Percentiles rank a stretch among this genome's conserved stretches.
Conservation (phyloP, 1,140 invertebrate species). For the Bicyclus anynana region DNA sequence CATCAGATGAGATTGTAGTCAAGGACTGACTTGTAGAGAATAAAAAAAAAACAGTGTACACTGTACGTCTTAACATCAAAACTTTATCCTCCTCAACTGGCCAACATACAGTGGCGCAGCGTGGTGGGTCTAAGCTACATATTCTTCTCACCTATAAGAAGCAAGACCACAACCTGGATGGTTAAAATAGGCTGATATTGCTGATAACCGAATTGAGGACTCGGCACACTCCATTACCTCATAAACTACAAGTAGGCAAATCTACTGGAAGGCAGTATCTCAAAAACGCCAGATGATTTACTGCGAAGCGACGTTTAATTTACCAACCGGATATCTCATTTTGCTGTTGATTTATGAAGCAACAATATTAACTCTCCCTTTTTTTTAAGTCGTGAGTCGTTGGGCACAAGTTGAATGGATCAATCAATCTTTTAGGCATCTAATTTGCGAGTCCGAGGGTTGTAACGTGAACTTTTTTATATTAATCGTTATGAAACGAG, state of each 20-base stretch:
- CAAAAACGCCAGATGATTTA: slow-evolving; percentile 34
- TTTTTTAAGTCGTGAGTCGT: slow-evolving; percentile 5
- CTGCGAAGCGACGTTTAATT: slow-evolving; percentile 28
- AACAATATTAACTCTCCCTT: slow-evolving; percentile 29
- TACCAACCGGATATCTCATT: slow-evolving; percentile 30
- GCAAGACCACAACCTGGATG: too few relatives aligned
- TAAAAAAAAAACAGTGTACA: too few relatives aligned
- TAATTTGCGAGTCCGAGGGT: background rate
- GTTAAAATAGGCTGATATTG: too few relatives aligned
- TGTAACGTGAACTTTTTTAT: background rate
- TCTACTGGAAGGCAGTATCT: slow-evolving; percentile 9
- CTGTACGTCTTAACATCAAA: too few relatives aligned
- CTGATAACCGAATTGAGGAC: too few relatives aligned
- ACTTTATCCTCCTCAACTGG: too few relatives aligned
- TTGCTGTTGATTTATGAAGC: slow-evolving; percentile 33
- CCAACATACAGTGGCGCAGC: too few relatives aligned
- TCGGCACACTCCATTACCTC: too few relatives aligned
- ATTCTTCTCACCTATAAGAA: too few relatives aligned
- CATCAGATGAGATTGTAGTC: too few relatives aligned
- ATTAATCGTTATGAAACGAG: background rate
- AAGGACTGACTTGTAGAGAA: too few relatives aligned
- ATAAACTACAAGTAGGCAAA: slow-evolving; percentile 7
- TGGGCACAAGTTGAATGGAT: slow-evolving; percentile 4
- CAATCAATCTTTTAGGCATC: slow-evolving; percentile 7
- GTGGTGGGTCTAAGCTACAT: too few relatives aligned